Percentiles rank a stretch among this genome's conserved stretches.
phyloP scores from a whole-genome alignment of 1,140 invertebrate genomes.

The Trichonephila clavipes region DNA sequence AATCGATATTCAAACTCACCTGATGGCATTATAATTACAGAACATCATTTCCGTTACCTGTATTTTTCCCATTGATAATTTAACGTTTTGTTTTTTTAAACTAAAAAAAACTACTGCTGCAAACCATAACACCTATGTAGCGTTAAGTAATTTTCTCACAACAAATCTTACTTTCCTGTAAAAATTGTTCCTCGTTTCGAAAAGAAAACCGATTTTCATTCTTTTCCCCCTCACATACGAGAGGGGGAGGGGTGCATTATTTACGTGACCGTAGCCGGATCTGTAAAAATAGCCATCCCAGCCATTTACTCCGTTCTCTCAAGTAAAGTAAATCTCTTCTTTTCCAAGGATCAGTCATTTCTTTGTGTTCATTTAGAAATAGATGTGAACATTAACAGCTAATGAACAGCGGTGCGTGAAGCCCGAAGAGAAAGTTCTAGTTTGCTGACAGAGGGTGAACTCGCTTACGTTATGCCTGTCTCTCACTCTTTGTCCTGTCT shows the following conservation, averaged over 20 bases:
- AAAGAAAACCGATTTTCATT: not conserved
- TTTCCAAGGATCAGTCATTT: conserved; percentile 42
- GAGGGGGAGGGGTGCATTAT: not conserved
- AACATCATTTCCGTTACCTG: not conserved
- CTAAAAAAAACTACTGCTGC: not conserved
- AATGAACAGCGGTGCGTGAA: conserved; percentile 11
- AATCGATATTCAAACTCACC: too few relatives aligned
- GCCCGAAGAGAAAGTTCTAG: conserved; percentile 20
- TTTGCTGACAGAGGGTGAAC: conserved; percentile 43
- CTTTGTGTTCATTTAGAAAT: conserved; percentile 37
- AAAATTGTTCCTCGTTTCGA: not conserved
- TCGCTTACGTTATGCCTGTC: not conserved
- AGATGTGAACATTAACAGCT: conserved; percentile 58
- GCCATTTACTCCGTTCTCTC: not conserved
- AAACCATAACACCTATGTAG: not conserved
- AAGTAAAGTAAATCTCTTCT: conserved; percentile 20
- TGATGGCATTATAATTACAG: too few relatives aligned
- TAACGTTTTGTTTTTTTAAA: not conserved
- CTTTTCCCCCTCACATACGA: not conserved
- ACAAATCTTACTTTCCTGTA: not conserved
- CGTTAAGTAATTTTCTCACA: conserved; percentile 18
- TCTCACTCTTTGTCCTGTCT: not conserved
- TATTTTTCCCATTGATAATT: not conserved
- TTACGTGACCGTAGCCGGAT: not conserved
- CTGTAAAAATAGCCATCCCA: conserved; percentile 38